Evolutionary conservation across 2,797 vertebrate genomes (phyloP), one percentile per base, ranked within the genome.

Genomic region (Enteromius anoplus): DNA sequence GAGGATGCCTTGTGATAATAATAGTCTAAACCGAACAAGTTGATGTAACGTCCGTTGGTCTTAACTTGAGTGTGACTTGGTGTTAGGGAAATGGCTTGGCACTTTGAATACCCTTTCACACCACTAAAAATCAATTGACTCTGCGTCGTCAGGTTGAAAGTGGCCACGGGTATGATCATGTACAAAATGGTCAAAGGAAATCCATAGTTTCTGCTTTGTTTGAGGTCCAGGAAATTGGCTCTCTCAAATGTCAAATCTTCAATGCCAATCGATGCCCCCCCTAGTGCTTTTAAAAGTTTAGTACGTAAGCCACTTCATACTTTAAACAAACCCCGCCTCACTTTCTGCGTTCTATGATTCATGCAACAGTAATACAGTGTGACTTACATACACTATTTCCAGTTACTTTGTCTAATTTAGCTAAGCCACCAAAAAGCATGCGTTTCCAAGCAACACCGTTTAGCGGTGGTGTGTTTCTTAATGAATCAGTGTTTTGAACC

Each of bases 191-290:
- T 51, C 72, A 40, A 73, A 12, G 37, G 11, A 68, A 49, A 85
- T 85, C 85, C 70, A 85, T 87, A 82, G 69, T 86, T 81, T 82
- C 55, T 32, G 49, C 58, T 87, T 85, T 87, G 81, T 85, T 80
- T 68, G 49, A 68, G 69, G 76, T 29, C 17, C 11, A 21, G 42
- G 53, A 69, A 58, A 73, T 42, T 64, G 40, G n/a, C 66, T 49
- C 14, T 68, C 29, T 58, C 47, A 58, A 26, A 71, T 73, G 75
- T 82, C 79, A 82, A 12, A 40, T 84, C 71, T 80, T 78, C 42
- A 45, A 19, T 64, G 47, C 6, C 32, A 71, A 85, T 88, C 85
- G 15, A 84, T 88, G 73, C 26, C 42, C 40, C 42, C 80, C 58
- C 64, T 58, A 70, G 69, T 81, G 78, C 72, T 77, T 84, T 83